These are phyloP conservation scores for Drosophila subquinaria DNA, from an alignment of 2,888 invertebrate species.

Conservation along the genomic window DNA sequence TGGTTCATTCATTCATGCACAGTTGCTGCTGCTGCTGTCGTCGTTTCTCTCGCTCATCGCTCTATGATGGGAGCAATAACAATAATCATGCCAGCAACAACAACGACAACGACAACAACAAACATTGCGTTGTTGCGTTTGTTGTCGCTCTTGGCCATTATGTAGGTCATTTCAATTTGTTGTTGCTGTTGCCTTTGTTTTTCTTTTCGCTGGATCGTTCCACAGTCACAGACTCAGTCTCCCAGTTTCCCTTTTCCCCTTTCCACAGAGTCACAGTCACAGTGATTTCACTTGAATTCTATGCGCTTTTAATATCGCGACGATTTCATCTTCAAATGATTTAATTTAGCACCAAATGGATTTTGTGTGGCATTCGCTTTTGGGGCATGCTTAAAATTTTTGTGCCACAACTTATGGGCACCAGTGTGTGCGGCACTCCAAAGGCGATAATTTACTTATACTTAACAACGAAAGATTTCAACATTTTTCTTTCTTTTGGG, in stretches of 20 bases:
- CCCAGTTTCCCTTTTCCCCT: background rate
- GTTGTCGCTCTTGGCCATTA: conserved; percentile 62
- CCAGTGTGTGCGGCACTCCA: conserved; percentile 7
- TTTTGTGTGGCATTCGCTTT: conserved; percentile 55
- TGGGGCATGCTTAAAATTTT: conserved; percentile 41
- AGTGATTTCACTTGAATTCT: conserved; percentile 74
- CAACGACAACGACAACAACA: conserved; percentile 36
- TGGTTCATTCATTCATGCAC: conserved; percentile 66
- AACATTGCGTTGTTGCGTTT: conserved; percentile 26
- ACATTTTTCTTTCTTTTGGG: conserved; percentile 2
- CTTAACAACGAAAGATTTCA: conserved; percentile 37
- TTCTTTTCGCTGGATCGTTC: conserved; percentile 40
- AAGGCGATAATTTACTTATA: conserved; percentile 42
- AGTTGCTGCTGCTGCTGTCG: conserved; percentile 35
- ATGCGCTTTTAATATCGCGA: conserved; percentile 75
- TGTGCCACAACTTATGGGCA: conserved; percentile 27
- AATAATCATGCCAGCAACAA: conserved; percentile 66
- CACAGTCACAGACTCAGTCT: conserved; percentile 12
- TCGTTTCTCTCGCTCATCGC: conserved; percentile 12
- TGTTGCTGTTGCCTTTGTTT: conserved; percentile 47
- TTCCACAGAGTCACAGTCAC: background rate
- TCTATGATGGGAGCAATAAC: conserved; percentile 74
- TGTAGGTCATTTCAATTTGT: conserved; percentile 74
- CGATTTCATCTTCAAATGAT: conserved; percentile 76
- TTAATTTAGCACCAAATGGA: conserved; percentile 79